phyloP scores from a whole-genome alignment of 64 coral and sea anemone genomes.

The Cladopsammia gracilis region DNA sequence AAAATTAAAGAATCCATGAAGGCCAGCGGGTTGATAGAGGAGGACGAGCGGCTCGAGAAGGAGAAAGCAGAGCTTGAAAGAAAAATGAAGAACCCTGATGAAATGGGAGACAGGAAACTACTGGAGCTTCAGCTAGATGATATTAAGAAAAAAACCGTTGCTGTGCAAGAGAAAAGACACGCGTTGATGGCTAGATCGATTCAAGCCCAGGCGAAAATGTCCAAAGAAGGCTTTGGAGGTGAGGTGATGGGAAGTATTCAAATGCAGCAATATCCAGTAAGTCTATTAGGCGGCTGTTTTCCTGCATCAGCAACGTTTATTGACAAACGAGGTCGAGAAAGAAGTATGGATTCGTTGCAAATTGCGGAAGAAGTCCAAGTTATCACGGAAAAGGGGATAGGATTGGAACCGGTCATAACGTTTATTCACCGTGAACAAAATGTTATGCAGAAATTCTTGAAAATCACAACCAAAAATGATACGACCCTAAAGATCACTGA shows the following conservation, averaged over 20 bases:
- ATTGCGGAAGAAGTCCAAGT: slow-evolving; percentile 14
- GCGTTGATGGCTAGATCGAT: not conserved
- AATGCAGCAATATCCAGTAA: not conserved
- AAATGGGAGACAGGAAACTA: not conserved
- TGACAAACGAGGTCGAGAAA: not conserved
- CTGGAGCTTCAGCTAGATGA: not conserved
- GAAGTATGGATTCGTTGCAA: slow-evolving; percentile 12
- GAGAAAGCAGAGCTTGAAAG: not conserved
- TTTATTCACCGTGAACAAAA: slow-evolving; percentile 5
- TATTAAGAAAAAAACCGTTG: not conserved
- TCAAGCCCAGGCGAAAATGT: not conserved
- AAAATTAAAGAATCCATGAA: slow-evolving; percentile 8
- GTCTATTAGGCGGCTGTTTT: slow-evolving; percentile 2
- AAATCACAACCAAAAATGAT: not conserved
- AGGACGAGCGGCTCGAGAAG: not conserved
- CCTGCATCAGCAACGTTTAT: slow-evolving; percentile 18
- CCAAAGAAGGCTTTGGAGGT: not conserved
- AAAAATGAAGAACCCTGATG: not conserved
- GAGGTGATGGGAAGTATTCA: not conserved
- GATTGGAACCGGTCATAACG: not conserved
- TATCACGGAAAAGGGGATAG: not conserved
- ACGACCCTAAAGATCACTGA: slow-evolving; percentile 25
- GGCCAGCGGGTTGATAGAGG: not conserved
- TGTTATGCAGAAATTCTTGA: not conserved
- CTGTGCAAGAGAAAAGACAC: not conserved